A percentile compares a stretch with the other conserved stretches of the same genome.
Evolutionary conservation across 2,113 vertebrate genomes (phyloP).

Genomic region (Sebastes fasciatus): DNA sequence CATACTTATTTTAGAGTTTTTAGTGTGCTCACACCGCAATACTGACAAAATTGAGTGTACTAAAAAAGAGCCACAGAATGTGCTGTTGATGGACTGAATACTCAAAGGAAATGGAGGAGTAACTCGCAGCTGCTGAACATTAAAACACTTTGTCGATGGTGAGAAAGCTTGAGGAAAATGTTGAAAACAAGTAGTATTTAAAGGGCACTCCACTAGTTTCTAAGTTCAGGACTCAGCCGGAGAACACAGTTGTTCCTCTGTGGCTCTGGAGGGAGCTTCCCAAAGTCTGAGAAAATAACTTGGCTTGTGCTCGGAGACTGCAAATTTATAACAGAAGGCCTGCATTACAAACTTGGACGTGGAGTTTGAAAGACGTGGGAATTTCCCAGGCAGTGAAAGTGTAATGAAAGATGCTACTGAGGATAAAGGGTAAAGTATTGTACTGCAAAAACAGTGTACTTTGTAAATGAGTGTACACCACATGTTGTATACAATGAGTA

Average conservation of each 20-base stretch:
- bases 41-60: not conserved
- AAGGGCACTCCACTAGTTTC: not conserved
- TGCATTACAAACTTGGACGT: not conserved
- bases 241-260: not conserved
- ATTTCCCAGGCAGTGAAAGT: not conserved
- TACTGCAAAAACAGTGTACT: not conserved
- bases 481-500: not conserved
- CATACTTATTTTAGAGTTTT: not conserved
- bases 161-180: constrained; percentile 2
- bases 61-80: not conserved
- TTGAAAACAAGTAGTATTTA: constrained; percentile 5
- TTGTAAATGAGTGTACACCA: not conserved
- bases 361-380: not conserved
- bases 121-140: constrained; percentile 3
- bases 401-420: not conserved
- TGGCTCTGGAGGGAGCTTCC: not conserved
- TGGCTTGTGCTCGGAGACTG: not conserved
- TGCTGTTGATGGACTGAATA: not conserved
- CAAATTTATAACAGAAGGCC: not conserved
- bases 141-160: not conserved
- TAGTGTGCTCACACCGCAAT: not conserved
- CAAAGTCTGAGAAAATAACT: constrained; percentile 6
- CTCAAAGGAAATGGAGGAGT: constrained; percentile 9
- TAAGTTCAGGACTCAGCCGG: not conserved
- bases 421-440: not conserved